Evolutionary conservation across 1,140 invertebrate species (phyloP).

Genomic region (Rhagoletis zephyria): DNA sequence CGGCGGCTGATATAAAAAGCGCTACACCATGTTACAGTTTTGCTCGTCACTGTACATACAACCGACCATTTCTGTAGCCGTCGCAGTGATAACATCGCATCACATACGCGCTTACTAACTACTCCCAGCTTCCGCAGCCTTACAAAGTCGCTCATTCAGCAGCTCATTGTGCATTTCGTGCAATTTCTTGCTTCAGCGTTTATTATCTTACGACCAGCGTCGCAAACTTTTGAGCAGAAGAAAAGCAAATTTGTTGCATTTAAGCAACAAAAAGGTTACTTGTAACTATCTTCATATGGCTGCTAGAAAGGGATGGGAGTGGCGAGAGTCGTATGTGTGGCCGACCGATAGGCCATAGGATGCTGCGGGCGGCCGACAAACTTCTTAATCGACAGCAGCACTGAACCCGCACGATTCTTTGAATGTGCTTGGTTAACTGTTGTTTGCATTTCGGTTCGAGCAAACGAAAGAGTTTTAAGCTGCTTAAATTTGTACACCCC

Average conservation of each 20-base stretch:
- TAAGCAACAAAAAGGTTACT: slow-evolving; percentile 15
- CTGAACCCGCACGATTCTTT: slow-evolving; percentile 4
- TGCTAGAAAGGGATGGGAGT: not conserved
- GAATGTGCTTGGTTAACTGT: not conserved
- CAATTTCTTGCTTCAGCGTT: slow-evolving; percentile 30
- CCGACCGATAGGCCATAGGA: not conserved
- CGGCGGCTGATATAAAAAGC: too few relatives aligned
- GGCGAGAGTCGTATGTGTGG: not conserved
- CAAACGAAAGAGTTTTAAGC: slow-evolving; percentile 64
- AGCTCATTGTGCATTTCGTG: not conserved
- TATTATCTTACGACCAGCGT: slow-evolving; percentile 52
- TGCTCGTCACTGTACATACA: too few relatives aligned
- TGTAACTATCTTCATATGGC: not conserved
- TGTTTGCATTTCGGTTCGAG: slow-evolving; percentile 11
- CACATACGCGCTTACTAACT: slow-evolving; percentile 9
- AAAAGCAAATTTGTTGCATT: slow-evolving; percentile 53
- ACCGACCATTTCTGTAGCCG: not conserved
- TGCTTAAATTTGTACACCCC: slow-evolving; percentile 60
- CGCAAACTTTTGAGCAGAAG: slow-evolving; percentile 39
- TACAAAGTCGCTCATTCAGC: slow-evolving; percentile 8
- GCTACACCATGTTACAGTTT: too few relatives aligned
- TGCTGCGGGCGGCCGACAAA: not conserved
- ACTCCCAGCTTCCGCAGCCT: not conserved
- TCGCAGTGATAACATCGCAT: slow-evolving; percentile 41
- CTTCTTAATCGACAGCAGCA: slow-evolving; percentile 50